Evolutionary conservation across 2,888 invertebrate species (phyloP).

Genomic region (Sclerodermus sp.): DNA sequence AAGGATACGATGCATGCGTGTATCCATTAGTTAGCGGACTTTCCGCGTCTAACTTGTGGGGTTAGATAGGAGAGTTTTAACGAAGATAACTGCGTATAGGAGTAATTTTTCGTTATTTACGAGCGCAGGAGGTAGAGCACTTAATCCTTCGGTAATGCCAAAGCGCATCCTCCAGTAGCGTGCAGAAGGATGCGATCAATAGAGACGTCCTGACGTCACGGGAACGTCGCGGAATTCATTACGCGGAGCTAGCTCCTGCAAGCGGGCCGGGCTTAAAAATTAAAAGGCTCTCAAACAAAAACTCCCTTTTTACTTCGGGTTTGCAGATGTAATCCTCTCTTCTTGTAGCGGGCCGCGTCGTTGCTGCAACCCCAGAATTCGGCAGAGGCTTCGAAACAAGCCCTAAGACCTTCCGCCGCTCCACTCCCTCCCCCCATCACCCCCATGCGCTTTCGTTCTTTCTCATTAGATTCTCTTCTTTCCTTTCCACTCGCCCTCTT

Average conservation of each 20-base stretch:
- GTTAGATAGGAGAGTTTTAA: too few species aligned
- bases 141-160: slow-evolving; percentile 29
- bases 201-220: slow-evolving; percentile 40
- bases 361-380: slow-evolving; percentile 14
- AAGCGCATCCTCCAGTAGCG: slow-evolving; percentile 39
- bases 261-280: slow-evolving; percentile 47
- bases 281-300: slow-evolving; percentile 52
- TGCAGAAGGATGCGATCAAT: slow-evolving; percentile 40
- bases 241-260: slow-evolving; percentile 19
- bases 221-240: slow-evolving; percentile 48
- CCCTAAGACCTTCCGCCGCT: slow-evolving; percentile 21
- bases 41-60: too few species aligned
- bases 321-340: slow-evolving; percentile 32
- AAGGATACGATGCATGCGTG: too few species aligned
- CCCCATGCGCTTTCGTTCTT: slow-evolving; percentile 18
- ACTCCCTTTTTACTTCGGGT: slow-evolving; percentile 36
- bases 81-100: too few species aligned
- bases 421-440: too few species aligned
- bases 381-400: slow-evolving; percentile 24
- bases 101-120: slow-evolving; percentile 27
- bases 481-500: not conserved
- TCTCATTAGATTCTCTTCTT: not conserved
- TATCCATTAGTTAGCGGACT: too few species aligned
- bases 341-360: slow-evolving; percentile 8
- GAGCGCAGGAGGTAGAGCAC: slow-evolving; percentile 17